Percentiles rank a stretch among this genome's conserved stretches.
Evolutionary conservation across 2,888 invertebrate genomes (phyloP).

Genomic region (Drosophila colorata): DNA sequence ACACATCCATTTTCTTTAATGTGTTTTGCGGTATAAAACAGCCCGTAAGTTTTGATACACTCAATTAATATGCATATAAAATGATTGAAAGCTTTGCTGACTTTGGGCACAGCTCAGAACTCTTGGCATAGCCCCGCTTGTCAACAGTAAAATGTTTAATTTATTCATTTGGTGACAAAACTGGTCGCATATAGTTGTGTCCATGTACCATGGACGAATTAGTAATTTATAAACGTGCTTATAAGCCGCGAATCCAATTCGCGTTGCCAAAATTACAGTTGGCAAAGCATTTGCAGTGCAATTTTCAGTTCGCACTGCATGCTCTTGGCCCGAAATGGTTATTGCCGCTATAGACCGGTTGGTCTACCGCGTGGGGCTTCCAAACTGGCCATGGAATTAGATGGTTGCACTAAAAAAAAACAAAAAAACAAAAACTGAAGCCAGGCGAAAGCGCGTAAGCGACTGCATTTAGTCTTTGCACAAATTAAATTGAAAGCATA

Average conservation of each 20-base stretch:
- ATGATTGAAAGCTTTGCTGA: neutral
- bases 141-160: constrained; percentile 65
- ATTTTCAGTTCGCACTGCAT: constrained; percentile 32
- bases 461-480: constrained; percentile 43
- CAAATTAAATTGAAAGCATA: constrained; percentile 62
- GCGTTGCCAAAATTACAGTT: constrained; percentile 53
- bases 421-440: no score
- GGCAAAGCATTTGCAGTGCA: constrained; percentile 40
- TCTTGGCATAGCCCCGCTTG: neutral
- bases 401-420: constrained; percentile 20
- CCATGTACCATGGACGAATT: constrained; percentile 55
- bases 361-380: neutral
- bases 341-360: no score
- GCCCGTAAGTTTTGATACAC: no score
- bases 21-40: no score
- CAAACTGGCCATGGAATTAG: constrained; percentile 11
- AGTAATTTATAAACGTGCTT: constrained; percentile 78
- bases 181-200: constrained; percentile 10
- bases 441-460: constrained; percentile 59
- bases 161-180: constrained; percentile 68
- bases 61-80: neutral
- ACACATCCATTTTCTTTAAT: no score
- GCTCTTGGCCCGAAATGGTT: constrained; percentile 40
- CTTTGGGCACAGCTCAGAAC: no score
- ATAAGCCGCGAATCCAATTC: constrained; percentile 78